These are phyloP conservation scores for Oceanodroma tethys DNA, from an alignment of 2,113 vertebrate genomes.

Conservation along the genomic window DNA sequence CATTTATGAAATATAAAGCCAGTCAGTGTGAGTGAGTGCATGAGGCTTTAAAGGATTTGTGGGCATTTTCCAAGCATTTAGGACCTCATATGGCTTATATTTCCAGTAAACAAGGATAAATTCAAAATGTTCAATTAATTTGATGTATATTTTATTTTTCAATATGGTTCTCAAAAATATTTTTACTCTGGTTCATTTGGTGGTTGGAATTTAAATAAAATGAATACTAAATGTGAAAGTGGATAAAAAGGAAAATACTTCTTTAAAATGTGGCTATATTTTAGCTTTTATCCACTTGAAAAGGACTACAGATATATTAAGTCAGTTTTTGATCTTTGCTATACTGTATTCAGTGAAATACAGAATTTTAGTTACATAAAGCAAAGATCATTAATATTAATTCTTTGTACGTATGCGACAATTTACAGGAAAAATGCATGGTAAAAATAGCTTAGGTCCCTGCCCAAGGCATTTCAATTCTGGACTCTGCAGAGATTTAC, in stretches of 20 bases:
- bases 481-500: not conserved
- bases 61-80: constrained; percentile 5
- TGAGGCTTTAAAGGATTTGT: not conserved
- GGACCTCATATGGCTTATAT: not conserved
- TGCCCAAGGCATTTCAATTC: not conserved
- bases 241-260: not conserved
- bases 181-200: constrained; percentile 8
- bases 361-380: not conserved
- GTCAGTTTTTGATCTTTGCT: not conserved
- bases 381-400: not conserved
- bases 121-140: constrained; percentile 55
- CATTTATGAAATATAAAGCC: constrained; percentile 1
- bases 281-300: not conserved
- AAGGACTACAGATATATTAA: not conserved
- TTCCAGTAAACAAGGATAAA: constrained; percentile 22
- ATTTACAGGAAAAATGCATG: not conserved
- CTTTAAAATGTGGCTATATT: not conserved
- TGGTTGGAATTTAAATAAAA: not conserved
- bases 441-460: not conserved
- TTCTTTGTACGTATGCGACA: not conserved
- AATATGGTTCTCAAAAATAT: not conserved
- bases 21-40: not conserved
- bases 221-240: not conserved
- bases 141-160: constrained; percentile 41
- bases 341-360: not conserved